Evolutionary conservation across 2,797 vertebrate genomes (phyloP), one percentile per base, ranked within the genome.

Genomic region (Adrianichthys oophorus): DNA sequence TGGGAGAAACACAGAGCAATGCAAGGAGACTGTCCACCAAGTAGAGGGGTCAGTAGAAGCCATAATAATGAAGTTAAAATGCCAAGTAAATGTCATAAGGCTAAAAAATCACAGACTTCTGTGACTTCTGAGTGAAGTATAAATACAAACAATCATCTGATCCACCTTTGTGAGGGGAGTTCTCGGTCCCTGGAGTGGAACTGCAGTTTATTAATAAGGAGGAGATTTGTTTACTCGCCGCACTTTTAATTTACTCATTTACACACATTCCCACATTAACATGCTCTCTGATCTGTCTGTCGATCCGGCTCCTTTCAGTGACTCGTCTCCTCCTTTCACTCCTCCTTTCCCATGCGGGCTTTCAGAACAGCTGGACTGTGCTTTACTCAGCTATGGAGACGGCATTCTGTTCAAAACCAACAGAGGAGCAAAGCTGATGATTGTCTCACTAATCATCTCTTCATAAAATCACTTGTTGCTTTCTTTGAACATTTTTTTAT

Each of bases 101-200:
- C 64, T 51, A 48, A 71, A 68, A 70, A 56, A 72, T 67, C 59
- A 40, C 70, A 70, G 51, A 48, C 18, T 37, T 29, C 63, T 52
- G 52, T 62, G 57, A 63, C 61, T 56, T 56, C 26, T 16, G 42
- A 75, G 73, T 67, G 65, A 62, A 75, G 71, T 73, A 52, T 73
- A 46, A 66, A 79, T 79, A 83, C 70, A 82, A 85, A 79, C 68
- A 74, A 65, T 56, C 18, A 41, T 50, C 21, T 60, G 66, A 74
- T 76, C 52, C 70, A 63, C 78, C 51, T 61, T 51, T 65, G 63
- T 32, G 4, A 67, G 43, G 45, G 54, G 57, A 59, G 29, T 41
- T 41, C 32, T 41, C 15, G 7, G 57, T 56, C 67, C 49, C 56
- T 15, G 24, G 68, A 70, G 70, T 23, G 37, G 47, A 42, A 57